A percentile compares a stretch with the other conserved stretches of the same genome.
Evolutionary conservation across 2,888 invertebrate species (phyloP).

Genomic region (Drosophila colorata): DNA sequence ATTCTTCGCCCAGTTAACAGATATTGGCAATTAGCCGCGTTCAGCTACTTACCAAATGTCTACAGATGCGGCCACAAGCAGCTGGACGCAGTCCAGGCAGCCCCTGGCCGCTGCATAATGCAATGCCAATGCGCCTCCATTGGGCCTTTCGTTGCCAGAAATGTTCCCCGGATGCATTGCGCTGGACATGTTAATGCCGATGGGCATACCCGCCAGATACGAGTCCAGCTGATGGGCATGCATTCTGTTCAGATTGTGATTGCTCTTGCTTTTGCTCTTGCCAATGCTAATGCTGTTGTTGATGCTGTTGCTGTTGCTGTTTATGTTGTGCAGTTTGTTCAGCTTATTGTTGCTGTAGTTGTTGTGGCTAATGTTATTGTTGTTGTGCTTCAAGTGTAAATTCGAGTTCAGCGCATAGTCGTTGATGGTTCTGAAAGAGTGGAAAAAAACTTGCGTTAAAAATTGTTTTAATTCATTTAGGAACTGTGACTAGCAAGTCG

Average conservation of each 20-base stretch:
- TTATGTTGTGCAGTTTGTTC: conserved; percentile 38
- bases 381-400: conserved; percentile 57
- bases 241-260: conserved; percentile 75
- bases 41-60: conserved; percentile 89
- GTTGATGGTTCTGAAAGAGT: conserved; percentile 79
- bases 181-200: conserved; percentile 74
- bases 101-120: conserved; percentile 95
- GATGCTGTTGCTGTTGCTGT: conserved; percentile 35
- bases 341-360: conserved; percentile 40
- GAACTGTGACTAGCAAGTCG: too few species aligned
- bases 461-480: background rate
- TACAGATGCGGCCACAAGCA: conserved; percentile 91
- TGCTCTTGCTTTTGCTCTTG: conserved; percentile 33
- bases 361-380: conserved; percentile 10
- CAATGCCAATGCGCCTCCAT: conserved; percentile 91
- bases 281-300: conserved; percentile 19
- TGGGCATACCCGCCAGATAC: conserved; percentile 62
- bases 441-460: background rate
- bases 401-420: conserved; percentile 80
- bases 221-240: conserved; percentile 84
- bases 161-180: conserved; percentile 84
- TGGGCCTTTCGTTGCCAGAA: conserved; percentile 85
- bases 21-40: conserved; percentile 3
- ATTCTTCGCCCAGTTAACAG: conserved; percentile 3
- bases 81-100: conserved; percentile 93